A percentile compares a stretch with the other conserved stretches of the same genome.
Conservation (phyloP, 2,888 invertebrate genomes). For the Dione vanillae region DNA sequence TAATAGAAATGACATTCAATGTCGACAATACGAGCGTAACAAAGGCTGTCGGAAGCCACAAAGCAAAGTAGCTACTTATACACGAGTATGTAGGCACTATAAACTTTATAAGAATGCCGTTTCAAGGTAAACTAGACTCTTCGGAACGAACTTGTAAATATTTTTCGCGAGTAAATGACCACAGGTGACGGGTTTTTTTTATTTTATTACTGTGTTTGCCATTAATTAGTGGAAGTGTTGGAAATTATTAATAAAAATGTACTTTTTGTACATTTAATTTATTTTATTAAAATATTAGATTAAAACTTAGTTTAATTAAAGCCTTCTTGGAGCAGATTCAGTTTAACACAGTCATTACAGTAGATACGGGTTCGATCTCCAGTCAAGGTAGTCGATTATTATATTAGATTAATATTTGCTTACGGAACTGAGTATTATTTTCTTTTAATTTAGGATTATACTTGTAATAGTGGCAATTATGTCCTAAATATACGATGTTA, state of each 20-base stretch:
- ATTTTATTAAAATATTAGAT: neutral
- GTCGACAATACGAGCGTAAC: neutral
- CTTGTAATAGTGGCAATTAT: no score
- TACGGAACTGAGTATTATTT: no score
- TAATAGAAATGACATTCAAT: neutral
- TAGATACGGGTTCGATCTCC: no score
- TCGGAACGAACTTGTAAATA: constrained; percentile 50
- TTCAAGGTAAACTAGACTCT: constrained; percentile 55
- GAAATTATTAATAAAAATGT: neutral
- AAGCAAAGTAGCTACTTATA: constrained; percentile 33
- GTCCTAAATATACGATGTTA: no score
- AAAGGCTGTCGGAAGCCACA: constrained; percentile 10
- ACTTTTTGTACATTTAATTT: neutral
- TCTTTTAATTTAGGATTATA: no score
- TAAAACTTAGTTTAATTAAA: neutral
- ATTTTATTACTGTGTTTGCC: neutral
- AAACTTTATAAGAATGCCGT: constrained; percentile 50
- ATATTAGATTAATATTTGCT: no score
- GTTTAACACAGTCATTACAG: no score
- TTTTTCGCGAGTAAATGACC: constrained; percentile 36
- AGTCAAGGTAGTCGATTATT: no score
- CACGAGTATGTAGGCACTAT: constrained; percentile 29
- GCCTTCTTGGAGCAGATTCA: no score
- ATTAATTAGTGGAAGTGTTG: no score
- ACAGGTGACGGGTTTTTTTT: constrained; percentile 25